These are phyloP conservation scores for Dinocampus coccinellae DNA, from an alignment of 2,888 invertebrate species.

Conservation along the genomic window DNA sequence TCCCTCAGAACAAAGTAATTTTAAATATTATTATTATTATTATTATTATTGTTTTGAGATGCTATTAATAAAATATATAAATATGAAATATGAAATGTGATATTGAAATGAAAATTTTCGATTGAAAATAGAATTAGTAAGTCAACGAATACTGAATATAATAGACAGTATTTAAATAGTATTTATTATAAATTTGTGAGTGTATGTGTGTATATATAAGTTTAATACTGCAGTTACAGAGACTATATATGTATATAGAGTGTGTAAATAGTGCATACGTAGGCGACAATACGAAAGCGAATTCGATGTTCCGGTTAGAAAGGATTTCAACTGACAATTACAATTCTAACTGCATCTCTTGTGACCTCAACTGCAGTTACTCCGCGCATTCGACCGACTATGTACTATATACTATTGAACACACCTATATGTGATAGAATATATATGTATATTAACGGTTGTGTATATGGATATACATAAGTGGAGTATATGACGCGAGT, in stretches of 20 bases:
- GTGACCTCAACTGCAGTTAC: constrained; percentile 44
- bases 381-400: constrained; percentile 27
- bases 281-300: not conserved
- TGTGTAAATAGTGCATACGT: constrained; percentile 29
- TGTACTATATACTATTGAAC: constrained; percentile 16
- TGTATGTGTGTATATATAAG: not conserved
- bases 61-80: too few species aligned
- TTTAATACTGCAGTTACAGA: not conserved
- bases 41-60: too few species aligned
- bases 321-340: constrained; percentile 44
- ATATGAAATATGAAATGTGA: too few species aligned
- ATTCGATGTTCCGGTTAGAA: constrained; percentile 38
- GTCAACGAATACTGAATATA: constrained; percentile 2
- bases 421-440: constrained; percentile 18
- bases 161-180: not conserved
- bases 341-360: constrained; percentile 42
- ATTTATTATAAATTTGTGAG: not conserved
- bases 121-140: constrained; percentile 28
- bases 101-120: too few species aligned
- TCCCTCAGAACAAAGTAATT: too few species aligned
- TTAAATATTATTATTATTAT: too few species aligned
- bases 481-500: not conserved
- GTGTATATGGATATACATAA: constrained; percentile 7
- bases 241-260: constrained; percentile 12
- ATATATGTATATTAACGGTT: not conserved